Evolutionary conservation across 2,113 vertebrate genomes (phyloP), one percentile per base, ranked within the genome.

Genomic region (Lutjanus erythropterus): DNA sequence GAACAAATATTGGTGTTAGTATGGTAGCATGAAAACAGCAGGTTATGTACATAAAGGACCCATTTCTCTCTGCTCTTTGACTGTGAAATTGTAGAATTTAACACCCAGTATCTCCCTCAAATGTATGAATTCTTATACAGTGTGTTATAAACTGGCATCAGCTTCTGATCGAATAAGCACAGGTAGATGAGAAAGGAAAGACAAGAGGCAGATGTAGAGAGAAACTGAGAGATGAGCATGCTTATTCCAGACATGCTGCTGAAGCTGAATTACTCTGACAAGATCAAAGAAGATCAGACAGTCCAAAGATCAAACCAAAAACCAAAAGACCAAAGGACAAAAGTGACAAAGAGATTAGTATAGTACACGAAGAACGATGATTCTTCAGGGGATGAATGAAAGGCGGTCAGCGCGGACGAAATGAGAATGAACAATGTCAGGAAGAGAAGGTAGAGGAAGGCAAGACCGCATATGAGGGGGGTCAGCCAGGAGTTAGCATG

Each of bases 61-160:
- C 68, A 67, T 90, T 91, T 86, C 85, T 92, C 92, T 89, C 88
- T 90, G 87, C 82, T 89, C 78, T 81, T 75, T 84, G 84, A 88
- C 90, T 78, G 82, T 59, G 68, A 83, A 62, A 60, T 19, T 29
- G 16, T 5, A 50, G 1, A 55, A 60, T 44, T 41, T 46, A 52
- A 77, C 4, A 56, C 3, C 25, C 64, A 75, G 78, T 37, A 65
- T 27, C 11, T 55, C 52, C 49, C 50, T 47, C 6, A 52, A 29
- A 25, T 58, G 6, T 11, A 4, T 23, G 3, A 14, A 35, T 39
- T 58, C 44, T 39, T 44, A 49, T 1, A 42, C 18, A 59, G 12
- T 1, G 44, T 0, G 9, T 41, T 73, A 49, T 19, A 71, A 37
- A 37, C 29, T 19, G 42, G 44, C 10, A 41, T 73, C 19, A 44